Evolutionary conservation across 2,113 vertebrate genomes (phyloP).

Genomic region (Rissa tridactyla): DNA sequence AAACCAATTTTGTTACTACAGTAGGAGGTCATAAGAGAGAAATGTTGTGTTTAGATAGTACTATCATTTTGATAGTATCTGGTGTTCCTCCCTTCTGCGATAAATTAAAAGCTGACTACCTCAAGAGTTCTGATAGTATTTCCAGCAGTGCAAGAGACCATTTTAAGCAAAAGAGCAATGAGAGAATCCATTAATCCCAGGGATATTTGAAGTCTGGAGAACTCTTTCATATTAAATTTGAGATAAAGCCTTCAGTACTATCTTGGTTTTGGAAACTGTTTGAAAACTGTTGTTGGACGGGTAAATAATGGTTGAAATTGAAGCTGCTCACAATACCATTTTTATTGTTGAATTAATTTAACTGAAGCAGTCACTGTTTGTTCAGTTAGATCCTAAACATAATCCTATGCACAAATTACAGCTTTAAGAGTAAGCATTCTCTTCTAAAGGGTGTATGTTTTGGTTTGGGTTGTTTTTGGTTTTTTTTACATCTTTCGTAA

Average conservation of each 20-base stretch:
- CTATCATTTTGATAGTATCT: slow-evolving; percentile 62
- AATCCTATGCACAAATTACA: neutral
- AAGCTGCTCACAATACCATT: neutral
- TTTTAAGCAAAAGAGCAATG: slow-evolving; percentile 49
- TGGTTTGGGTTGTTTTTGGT: neutral
- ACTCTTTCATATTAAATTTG: slow-evolving; percentile 14
- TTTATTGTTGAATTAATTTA: slow-evolving; percentile 25
- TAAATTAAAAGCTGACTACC: slow-evolving; percentile 66
- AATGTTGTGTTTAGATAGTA: slow-evolving; percentile 54
- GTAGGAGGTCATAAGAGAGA: slow-evolving; percentile 60
- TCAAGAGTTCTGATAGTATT: slow-evolving; percentile 40
- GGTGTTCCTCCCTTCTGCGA: slow-evolving; percentile 16
- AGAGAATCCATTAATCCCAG: slow-evolving; percentile 35
- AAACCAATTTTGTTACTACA: slow-evolving; percentile 63
- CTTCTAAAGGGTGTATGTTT: neutral
- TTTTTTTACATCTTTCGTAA: neutral
- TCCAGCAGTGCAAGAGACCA: slow-evolving; percentile 45
- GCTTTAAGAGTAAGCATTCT: neutral
- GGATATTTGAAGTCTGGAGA: slow-evolving; percentile 25
- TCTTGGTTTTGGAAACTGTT: neutral
- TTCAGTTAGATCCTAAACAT: neutral
- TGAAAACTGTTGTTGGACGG: neutral
- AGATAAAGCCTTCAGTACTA: slow-evolving; percentile 16
- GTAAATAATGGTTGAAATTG: neutral
- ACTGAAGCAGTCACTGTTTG: neutral